These are phyloP conservation scores for Uloborus plumipes DNA, from an alignment of 2,888 invertebrate species.

Conservation along the genomic window DNA sequence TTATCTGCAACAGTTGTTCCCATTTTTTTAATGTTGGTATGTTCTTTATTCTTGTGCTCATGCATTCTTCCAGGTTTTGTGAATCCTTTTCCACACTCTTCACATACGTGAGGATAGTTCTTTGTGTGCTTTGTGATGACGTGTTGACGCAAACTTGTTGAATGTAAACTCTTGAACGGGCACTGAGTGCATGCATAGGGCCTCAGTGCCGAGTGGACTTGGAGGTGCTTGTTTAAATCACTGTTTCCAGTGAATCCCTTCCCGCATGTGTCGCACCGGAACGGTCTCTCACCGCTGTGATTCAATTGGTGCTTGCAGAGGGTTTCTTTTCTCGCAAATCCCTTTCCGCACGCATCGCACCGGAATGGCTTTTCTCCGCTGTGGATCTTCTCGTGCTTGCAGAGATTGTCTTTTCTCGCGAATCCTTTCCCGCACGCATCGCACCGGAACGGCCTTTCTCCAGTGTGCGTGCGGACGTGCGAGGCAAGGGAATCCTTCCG, in stretches of 20 bases:
- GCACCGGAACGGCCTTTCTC: neutral
- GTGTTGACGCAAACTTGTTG: neutral
- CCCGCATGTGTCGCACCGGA: constrained; percentile 1
- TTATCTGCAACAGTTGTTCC: too few relatives aligned
- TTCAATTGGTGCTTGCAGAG: neutral
- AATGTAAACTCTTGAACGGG: neutral
- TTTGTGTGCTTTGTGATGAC: constrained; percentile 1
- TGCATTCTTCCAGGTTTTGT: too few relatives aligned
- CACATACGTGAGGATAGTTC: neutral
- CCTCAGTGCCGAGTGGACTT: constrained; percentile 2
- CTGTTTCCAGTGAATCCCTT: neutral
- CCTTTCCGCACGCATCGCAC: constrained; percentile 3
- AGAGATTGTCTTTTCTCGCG: neutral
- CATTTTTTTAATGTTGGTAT: too few relatives aligned
- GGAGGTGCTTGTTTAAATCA: neutral
- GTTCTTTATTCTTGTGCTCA: too few relatives aligned
- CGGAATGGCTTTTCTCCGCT: neutral
- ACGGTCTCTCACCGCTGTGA: neutral
- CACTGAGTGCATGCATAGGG: neutral
- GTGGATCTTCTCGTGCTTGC: neutral
- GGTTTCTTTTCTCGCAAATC: neutral
- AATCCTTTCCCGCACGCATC: too few relatives aligned
- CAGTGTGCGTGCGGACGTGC: neutral
- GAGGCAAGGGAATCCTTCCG: neutral
- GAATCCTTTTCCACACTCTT: constrained; percentile 3